Base-by-base conservation (phyloP, 2,113 vertebrate species). In the Pomatorhinus ruficollis region DNA sequence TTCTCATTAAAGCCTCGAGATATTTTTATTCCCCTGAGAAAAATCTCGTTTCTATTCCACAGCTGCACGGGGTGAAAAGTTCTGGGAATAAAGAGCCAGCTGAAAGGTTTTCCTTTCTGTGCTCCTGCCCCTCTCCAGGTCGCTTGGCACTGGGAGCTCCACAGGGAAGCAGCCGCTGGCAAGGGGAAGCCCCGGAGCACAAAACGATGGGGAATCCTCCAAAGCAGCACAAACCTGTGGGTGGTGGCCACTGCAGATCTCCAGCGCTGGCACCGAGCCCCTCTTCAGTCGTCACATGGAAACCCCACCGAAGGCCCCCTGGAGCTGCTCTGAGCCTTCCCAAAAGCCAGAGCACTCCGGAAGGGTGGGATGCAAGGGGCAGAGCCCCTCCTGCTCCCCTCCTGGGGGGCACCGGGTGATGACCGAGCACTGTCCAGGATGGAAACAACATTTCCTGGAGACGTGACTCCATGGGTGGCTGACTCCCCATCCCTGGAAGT, bases 11-110 rank as follows among this genome's bases (percentile, higher is more conserved):
- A 88, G 87, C 72, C 20, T 64, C 25, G 95, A 94, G 91, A 93
- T 95, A 97, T 94, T 97, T 98, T 96, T 94, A 97, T 95, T 97
- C 97, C 87, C 95, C 78, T 93, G 92, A 97, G 95, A 96, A 98
- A 97, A 97, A 96, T 25, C 90, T 93, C 78, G 87, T 97, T 97
- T 97, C 87, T 97, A 91, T 97, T 95, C 88, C 96, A 97, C 77
- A 97, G 93, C 93, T 96, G 90, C 65, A 21, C 60, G 56, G 60
- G 95, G 94, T 95, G 96, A 96, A 97, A 97, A 96, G 81, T 89
- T 97, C 94, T 96, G 76, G 89, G 96, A 97, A 97, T 96, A 96
- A 96, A 97, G 93, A 96, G 53, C 24, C 6, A 60, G 88, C 86
- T 94, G 83, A 95, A 97, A 97, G 95, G 87, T 95, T 97, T 97